These are phyloP conservation scores for Eutolmus rufibarbis DNA, from an alignment of 2,888 invertebrate genomes.

Conservation along the genomic window DNA sequence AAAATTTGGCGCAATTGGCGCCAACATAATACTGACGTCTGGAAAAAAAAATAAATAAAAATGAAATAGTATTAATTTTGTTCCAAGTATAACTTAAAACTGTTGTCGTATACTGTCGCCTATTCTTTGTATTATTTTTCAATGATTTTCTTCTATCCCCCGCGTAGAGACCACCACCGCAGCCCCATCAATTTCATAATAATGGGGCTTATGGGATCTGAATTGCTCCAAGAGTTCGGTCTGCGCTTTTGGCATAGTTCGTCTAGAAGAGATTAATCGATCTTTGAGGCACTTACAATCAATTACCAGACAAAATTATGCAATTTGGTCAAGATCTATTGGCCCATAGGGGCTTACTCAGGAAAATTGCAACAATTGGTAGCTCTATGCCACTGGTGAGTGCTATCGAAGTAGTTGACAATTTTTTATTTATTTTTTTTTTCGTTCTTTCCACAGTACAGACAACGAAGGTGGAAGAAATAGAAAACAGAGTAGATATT, in stretches of 20 bases:
- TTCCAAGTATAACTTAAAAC: too few relatives aligned
- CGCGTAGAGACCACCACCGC: background rate
- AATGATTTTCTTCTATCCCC: background rate
- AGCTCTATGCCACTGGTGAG: background rate
- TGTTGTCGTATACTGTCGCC: background rate
- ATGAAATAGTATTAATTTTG: too few relatives aligned
- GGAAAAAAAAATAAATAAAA: too few relatives aligned
- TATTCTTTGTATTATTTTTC: background rate
- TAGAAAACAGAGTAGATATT: background rate
- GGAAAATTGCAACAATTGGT: conserved; percentile 33
- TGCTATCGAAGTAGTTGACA: background rate
- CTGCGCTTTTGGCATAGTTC: background rate
- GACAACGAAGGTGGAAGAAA: background rate
- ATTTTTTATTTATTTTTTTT: background rate
- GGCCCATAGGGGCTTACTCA: conserved; percentile 1
- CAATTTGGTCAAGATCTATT: conserved; percentile 41
- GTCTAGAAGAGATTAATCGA: conserved; percentile 27
- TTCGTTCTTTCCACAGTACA: too few relatives aligned
- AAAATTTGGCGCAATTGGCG: background rate
- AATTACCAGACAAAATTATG: conserved; percentile 33
- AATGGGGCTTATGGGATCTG: background rate
- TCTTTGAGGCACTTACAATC: conserved; percentile 36
- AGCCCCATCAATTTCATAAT: background rate
- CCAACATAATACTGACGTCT: too few relatives aligned
- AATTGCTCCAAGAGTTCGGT: background rate